Conservation (phyloP, 2,888 invertebrate species). For the Sipunculus nudus region DNA sequence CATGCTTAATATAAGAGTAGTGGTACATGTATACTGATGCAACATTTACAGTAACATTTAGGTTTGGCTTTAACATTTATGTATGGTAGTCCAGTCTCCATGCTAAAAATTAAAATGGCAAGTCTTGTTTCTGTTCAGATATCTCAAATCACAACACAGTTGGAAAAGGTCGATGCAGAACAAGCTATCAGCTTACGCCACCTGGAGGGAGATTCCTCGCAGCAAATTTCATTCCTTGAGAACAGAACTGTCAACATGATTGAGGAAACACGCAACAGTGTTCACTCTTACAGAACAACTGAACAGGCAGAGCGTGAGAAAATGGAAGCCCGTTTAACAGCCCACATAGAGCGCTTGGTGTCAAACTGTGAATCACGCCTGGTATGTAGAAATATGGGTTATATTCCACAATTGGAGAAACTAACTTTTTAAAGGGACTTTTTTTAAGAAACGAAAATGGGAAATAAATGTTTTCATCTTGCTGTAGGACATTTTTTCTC, state of each 20-base stretch:
- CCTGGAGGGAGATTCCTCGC: slow-evolving; percentile 55
- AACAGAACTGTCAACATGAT: slow-evolving; percentile 52
- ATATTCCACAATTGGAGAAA: too few species aligned
- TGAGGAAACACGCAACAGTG: slow-evolving; percentile 54
- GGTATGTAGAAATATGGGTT: too few species aligned
- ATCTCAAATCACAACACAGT: slow-evolving; percentile 27
- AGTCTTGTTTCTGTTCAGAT: slow-evolving; percentile 21
- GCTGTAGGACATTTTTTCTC: too few species aligned
- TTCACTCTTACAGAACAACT: slow-evolving; percentile 44
- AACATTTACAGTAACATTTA: background rate
- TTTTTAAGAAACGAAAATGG: too few species aligned
- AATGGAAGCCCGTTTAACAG: slow-evolving; percentile 52
- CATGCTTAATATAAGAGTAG: too few species aligned
- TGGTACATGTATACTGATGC: too few species aligned
- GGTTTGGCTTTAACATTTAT: background rate
- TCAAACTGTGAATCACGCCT: too few species aligned
- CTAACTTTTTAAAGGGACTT: too few species aligned
- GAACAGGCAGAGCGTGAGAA: slow-evolving; percentile 58
- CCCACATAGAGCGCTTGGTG: slow-evolving; percentile 52
- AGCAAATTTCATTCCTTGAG: slow-evolving; percentile 57
- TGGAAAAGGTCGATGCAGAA: slow-evolving; percentile 42
- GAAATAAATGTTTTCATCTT: too few species aligned
- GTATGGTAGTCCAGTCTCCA: background rate
- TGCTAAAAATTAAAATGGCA: background rate
- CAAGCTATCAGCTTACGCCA: slow-evolving; percentile 53